Percentiles rank a stretch among this genome's conserved stretches.
Conservation (phyloP, 2,797 vertebrate genomes). For the Hydrocynus forskahlii region DNA sequence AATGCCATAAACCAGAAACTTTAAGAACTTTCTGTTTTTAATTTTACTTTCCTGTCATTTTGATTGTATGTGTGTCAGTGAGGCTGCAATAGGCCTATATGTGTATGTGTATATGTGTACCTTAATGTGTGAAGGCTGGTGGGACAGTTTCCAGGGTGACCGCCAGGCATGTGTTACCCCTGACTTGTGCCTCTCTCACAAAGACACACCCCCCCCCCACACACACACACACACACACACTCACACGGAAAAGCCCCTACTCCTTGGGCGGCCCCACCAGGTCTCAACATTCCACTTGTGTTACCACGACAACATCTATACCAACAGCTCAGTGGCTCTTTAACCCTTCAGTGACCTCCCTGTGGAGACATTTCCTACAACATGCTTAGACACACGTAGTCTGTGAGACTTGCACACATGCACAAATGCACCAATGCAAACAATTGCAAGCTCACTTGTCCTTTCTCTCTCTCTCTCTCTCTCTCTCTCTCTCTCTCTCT, state of each 20-base stretch:
- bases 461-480: not conserved
- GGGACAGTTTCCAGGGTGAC: constrained; percentile 56
- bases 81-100: constrained; percentile 53
- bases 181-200: constrained; percentile 56
- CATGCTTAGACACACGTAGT: constrained; percentile 6
- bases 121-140: constrained; percentile 26
- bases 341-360: constrained; percentile 79
- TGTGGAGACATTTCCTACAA: constrained; percentile 65
- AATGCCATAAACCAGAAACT: not conserved
- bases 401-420: not conserved
- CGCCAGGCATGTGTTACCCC: constrained; percentile 59
- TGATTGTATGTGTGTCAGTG: constrained; percentile 27
- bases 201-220: constrained; percentile 52
- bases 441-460: not conserved
- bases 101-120: constrained; percentile 41
- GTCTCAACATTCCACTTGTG: constrained; percentile 80
- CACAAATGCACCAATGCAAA: not conserved
- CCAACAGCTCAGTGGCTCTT: constrained; percentile 78
- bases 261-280: constrained; percentile 73
- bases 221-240: constrained; percentile 52
- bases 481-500: not conserved
- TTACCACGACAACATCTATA: constrained; percentile 81
- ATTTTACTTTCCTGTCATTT: not conserved
- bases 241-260: constrained; percentile 61
- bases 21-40: not conserved